A percentile compares a stretch with the other conserved stretches of the same genome.
Evolutionary conservation across 2,888 invertebrate species (phyloP).

Genomic region (Troides aeacus): DNA sequence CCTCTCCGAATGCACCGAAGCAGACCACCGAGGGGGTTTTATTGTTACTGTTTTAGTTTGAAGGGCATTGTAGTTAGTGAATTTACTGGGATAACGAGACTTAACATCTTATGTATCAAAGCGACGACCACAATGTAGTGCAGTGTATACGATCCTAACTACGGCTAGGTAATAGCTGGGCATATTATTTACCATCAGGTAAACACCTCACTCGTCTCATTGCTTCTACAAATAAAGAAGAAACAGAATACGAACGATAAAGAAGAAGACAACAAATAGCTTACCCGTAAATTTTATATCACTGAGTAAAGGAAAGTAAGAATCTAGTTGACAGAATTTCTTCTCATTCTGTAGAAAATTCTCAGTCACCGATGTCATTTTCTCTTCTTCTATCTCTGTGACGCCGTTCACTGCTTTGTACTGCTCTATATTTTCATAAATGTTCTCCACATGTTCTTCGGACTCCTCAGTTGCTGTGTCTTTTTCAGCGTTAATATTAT

Average conservation of each 20-base stretch:
- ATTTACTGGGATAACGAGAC: too few species aligned
- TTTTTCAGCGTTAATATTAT: slow-evolving; percentile 36
- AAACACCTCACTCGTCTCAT: too few species aligned
- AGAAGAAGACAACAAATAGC: slow-evolving; percentile 33
- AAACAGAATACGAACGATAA: background rate
- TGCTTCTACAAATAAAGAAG: too few species aligned
- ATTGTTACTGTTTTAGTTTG: too few species aligned
- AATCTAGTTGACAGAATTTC: slow-evolving; percentile 65
- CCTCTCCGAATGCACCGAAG: too few species aligned
- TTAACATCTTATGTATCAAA: too few species aligned
- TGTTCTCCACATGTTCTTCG: slow-evolving; percentile 30
- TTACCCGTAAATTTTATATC: slow-evolving; percentile 74
- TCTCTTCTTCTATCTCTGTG: slow-evolving; percentile 40
- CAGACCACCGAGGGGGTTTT: too few species aligned
- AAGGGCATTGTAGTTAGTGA: too few species aligned
- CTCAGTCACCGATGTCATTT: slow-evolving; percentile 55
- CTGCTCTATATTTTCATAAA: slow-evolving; percentile 24
- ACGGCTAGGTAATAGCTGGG: too few species aligned
- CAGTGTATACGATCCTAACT: too few species aligned
- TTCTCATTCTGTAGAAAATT: slow-evolving; percentile 75
- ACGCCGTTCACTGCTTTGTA: slow-evolving; percentile 36
- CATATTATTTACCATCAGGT: too few species aligned
- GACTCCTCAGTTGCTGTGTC: slow-evolving; percentile 33
- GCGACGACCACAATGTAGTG: too few species aligned
- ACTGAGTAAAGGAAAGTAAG: slow-evolving; percentile 62